Evolutionary conservation across 2,113 vertebrate genomes (phyloP).

Genomic region (Notothenia coriiceps): DNA sequence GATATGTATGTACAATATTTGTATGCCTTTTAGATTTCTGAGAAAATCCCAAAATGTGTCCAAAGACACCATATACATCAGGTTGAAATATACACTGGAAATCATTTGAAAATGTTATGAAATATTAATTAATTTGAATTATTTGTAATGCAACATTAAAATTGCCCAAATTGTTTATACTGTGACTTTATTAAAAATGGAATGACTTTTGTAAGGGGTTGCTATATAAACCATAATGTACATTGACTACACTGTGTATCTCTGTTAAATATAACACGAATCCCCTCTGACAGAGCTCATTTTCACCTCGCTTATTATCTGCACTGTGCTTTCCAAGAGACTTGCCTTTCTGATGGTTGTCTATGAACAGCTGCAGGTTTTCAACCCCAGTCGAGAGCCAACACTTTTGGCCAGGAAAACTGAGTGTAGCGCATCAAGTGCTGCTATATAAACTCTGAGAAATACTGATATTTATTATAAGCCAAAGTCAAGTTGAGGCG

Average conservation of each 20-base stretch:
- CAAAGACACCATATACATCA: neutral
- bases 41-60: too few species aligned
- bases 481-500: neutral
- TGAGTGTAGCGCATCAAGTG: neutral
- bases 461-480: constrained; percentile 3
- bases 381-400: constrained; percentile 1
- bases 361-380: constrained; percentile 65
- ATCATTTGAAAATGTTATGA: too few species aligned
- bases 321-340: constrained; percentile 29
- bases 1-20: neutral
- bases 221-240: neutral
- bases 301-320: constrained; percentile 49
- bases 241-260: neutral
- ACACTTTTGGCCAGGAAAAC: neutral
- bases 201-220: neutral
- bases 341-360: constrained; percentile 18
- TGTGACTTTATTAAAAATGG: neutral
- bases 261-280: neutral
- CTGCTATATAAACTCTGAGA: neutral
- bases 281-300: constrained; percentile 9
- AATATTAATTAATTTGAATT: too few species aligned
- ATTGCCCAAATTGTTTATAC: neutral
- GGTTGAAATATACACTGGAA: neutral
- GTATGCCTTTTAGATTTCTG: neutral
- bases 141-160: neutral